Base-by-base conservation (phyloP, 1,140 invertebrate species). In the Hyphantria cunea region DNA sequence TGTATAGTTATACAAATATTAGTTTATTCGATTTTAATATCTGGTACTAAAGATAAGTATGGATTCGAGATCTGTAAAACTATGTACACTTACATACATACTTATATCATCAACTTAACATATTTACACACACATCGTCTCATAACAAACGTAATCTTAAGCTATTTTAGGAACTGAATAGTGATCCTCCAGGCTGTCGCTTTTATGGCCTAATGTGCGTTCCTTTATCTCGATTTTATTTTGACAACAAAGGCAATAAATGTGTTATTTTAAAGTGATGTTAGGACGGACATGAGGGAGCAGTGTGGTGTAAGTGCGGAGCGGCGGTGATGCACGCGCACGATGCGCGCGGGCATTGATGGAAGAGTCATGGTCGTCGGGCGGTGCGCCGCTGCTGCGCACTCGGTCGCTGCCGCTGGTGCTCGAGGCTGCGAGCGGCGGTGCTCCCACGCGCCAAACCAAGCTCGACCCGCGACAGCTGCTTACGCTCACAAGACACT, bases 401-500 rank as follows among this genome's bases (percentile, higher is more conserved):
- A 89, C 88, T 61, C 72, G 85, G 54, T 86, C 84, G 37, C 66
- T 90, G 53, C 88, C 88, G 61, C 81, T 90, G 51, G 84, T 89
- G 63, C 72, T 90, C 25, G 88, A 90, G 53, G 80, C 82, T 61
- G 79, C 83, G 33, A 82, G 78, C 54, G 74, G 80, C 14, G 76
- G 71, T 55, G 76, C 73, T 44, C 85, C 83, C 52, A 71, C 80
- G 44, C 79, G 86, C 33, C 88, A 82, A 71, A 53, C 85, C 50
- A 89, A 85, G 66, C 86, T 88, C 69, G 85, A 91, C 75, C 84
- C 86, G 13, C 76, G 91, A n/a, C 89, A 90, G 51, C 80, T 92
- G 41, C 75, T 91, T 13, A 92, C 90, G 0, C 82, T 91, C 62
- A 89, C 87, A 0, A 78, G 94, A 25, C 94, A 96, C 76, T 95